A percentile compares a stretch with the other conserved stretches of the same genome.
Conservation (phyloP, 1,140 invertebrate species). For the fruit fly (Drosophila melanogaster) region DNA sequence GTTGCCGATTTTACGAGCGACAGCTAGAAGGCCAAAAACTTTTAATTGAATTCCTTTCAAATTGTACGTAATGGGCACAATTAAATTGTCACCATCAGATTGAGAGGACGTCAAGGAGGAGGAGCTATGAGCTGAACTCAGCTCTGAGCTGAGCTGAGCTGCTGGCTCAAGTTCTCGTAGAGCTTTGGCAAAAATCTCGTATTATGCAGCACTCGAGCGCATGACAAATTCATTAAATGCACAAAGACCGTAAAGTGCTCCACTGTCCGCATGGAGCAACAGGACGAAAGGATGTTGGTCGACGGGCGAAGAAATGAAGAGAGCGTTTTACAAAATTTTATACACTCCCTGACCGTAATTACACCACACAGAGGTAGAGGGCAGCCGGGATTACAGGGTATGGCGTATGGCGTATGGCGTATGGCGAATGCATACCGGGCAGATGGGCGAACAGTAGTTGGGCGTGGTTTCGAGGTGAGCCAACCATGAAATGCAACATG, state of each 20-base stretch:
- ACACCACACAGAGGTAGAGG: conserved; percentile 52
- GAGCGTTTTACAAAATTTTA: conserved; percentile 72
- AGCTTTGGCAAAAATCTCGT: conserved; percentile 58
- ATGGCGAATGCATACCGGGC: no score
- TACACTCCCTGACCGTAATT: conserved; percentile 75
- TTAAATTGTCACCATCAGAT: conserved; percentile 72
- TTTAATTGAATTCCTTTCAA: conserved; percentile 81
- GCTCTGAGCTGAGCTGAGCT: background rate
- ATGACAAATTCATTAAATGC: conserved; percentile 77
- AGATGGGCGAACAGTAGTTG: conserved; percentile 19
- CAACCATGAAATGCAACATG: conserved; percentile 63
- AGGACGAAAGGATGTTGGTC: background rate
- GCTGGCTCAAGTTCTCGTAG: conserved; percentile 11
- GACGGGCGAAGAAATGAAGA: background rate
- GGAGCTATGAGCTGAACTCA: no score
- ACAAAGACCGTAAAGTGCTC: conserved; percentile 71
- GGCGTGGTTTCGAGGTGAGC: conserved; percentile 55
- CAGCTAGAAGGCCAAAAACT: conserved; percentile 57
- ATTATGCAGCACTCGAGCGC: conserved; percentile 64
- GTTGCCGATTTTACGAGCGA: conserved; percentile 22
- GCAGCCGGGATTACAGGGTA: conserved; percentile 9
- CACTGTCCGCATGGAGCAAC: conserved; percentile 24
- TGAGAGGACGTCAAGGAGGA: conserved; percentile 11
- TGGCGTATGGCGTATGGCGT: background rate
- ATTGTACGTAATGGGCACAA: conserved; percentile 72